Percentiles rank a stretch among this genome's conserved stretches.
phyloP scores from a whole-genome alignment of 37 sponge, comb jelly and placozoan species.

The Chondrosia reniformis region DNA sequence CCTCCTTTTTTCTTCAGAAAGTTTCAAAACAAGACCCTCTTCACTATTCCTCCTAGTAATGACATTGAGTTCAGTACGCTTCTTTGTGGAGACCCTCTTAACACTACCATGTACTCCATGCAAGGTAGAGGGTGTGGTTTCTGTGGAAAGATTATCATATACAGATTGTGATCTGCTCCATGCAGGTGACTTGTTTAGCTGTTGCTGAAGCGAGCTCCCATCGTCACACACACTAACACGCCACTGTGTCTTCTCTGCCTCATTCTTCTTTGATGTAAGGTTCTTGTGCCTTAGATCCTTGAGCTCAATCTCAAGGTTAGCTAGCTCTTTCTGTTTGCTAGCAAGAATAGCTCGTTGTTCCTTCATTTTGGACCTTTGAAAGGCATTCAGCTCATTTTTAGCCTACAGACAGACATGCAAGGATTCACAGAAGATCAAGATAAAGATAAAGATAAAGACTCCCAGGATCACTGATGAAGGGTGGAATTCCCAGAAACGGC shows the following conservation, averaged over 20 bases:
- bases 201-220: not conserved
- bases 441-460: no score
- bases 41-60: constrained; percentile 4
- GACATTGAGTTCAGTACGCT: not conserved
- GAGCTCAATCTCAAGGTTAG: not conserved
- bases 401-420: not conserved
- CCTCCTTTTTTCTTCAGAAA: not conserved
- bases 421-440: no score
- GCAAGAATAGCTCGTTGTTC: constrained; percentile 12
- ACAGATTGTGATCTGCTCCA: constrained; percentile 9
- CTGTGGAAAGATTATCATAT: not conserved
- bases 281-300: not conserved
- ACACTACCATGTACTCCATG: not conserved
- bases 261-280: not conserved
- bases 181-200: not conserved
- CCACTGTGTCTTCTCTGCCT: not conserved
- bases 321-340: constrained; percentile 5
- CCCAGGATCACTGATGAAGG: no score
- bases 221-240: constrained; percentile 14
- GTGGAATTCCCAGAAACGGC: no score
- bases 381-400: constrained; percentile 30
- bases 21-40: constrained; percentile 10
- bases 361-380: constrained; percentile 31
- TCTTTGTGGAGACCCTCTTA: constrained; percentile 5
- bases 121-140: not conserved